phyloP scores from a whole-genome alignment of 2,888 invertebrate genomes.

The Anodontia alba region DNA sequence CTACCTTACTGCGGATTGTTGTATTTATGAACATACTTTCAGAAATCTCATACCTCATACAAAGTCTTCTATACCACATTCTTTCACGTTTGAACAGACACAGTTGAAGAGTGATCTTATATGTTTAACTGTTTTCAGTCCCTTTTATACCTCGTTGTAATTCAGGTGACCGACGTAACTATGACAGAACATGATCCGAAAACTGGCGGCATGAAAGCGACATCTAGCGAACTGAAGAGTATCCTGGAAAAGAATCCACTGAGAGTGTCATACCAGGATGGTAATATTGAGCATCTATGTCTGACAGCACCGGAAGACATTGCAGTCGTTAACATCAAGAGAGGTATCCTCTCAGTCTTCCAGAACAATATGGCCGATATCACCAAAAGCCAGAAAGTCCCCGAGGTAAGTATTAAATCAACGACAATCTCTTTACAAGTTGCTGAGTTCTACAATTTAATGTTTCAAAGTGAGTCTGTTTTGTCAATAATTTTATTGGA shows the following conservation, averaged over 20 bases:
- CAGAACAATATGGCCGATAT: conserved; percentile 61
- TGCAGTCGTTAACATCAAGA: conserved; percentile 53
- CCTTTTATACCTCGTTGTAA: too few relatives aligned
- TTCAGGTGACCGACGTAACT: conserved; percentile 47
- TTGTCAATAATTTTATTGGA: too few relatives aligned
- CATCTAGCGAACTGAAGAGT: conserved; percentile 27
- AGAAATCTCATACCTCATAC: too few relatives aligned
- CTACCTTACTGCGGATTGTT: too few relatives aligned
- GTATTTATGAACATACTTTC: too few relatives aligned
- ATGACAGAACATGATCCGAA: conserved; percentile 54
- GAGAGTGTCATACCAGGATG: conserved; percentile 57
- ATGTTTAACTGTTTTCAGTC: too few relatives aligned
- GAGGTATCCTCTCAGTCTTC: conserved; percentile 56
- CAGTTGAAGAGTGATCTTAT: too few relatives aligned
- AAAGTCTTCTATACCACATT: too few relatives aligned
- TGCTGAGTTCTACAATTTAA: too few relatives aligned
- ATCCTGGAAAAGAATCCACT: conserved; percentile 45
- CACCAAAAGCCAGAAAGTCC: conserved; percentile 42
- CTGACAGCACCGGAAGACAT: conserved; percentile 35
- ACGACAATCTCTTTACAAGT: too few relatives aligned
- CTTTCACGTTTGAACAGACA: too few relatives aligned
- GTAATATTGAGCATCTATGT: conserved; percentile 51
- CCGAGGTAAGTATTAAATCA: conserved; percentile 35
- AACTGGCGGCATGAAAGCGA: conserved; percentile 40
- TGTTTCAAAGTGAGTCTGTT: too few relatives aligned